Percentiles rank a stretch among this genome's conserved stretches.
Conservation (phyloP, 2,113 vertebrate species). For the Caracal caracal region DNA sequence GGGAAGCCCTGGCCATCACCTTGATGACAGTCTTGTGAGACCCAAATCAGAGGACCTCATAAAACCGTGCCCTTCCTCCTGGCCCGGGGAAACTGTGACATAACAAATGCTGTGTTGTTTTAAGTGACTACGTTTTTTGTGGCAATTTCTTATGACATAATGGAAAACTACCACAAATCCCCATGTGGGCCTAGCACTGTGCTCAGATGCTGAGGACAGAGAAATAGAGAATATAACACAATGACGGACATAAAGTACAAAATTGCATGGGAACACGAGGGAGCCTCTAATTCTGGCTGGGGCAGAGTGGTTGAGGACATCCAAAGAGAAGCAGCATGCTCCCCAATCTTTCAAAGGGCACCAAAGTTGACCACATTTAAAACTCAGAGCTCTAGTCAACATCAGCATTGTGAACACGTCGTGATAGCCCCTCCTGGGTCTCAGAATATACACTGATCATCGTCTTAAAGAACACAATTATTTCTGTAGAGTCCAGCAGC, state of each 20-base stretch:
- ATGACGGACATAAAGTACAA: neutral
- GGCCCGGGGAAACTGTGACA: neutral
- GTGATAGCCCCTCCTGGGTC: neutral
- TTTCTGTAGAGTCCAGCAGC: neutral
- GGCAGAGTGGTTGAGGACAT: neutral
- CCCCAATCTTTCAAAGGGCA: neutral
- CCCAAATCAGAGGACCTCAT: neutral
- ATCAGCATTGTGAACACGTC: neutral
- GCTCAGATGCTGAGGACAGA: neutral
- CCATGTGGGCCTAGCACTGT: neutral
- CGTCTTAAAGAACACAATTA: neutral
- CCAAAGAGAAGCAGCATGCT: neutral
- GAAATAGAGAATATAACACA: neutral
- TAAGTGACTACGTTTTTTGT: neutral
- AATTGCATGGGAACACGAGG: neutral
- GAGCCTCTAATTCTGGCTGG: neutral
- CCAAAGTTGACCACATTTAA: neutral
- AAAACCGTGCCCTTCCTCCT: neutral
- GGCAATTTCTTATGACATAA: neutral
- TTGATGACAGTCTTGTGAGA: neutral
- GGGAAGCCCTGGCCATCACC: neutral
- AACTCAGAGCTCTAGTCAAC: neutral
- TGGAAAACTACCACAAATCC: neutral
- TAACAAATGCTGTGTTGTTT: neutral
- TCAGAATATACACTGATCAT: neutral